These are phyloP conservation scores for Grantiella picta DNA, from an alignment of 2,113 vertebrate genomes.

Conservation along the genomic window DNA sequence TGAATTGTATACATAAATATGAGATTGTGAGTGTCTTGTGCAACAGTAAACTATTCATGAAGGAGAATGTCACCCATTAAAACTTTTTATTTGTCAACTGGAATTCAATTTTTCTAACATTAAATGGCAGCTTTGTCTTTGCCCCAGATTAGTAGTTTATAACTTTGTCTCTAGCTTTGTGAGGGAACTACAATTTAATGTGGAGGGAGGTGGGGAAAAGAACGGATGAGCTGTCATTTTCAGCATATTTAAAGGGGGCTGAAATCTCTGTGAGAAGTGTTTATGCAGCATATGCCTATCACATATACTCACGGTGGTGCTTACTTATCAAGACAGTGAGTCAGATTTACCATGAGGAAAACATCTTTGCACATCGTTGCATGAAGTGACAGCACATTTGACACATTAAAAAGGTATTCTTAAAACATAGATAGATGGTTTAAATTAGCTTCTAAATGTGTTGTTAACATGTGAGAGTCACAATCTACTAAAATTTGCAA, in stretches of 20 bases:
- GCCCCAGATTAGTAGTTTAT: neutral
- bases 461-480: neutral
- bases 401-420: slow-evolving; percentile 16
- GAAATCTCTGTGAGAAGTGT: slow-evolving; percentile 3
- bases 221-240: slow-evolving; percentile 1
- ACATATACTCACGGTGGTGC: neutral
- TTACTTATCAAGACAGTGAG: slow-evolving; percentile 19
- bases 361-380: neutral
- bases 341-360: slow-evolving; percentile 33
- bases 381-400: neutral
- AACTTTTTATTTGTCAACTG: neutral
- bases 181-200: neutral
- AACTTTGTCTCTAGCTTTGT: neutral
- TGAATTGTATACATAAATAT: neutral
- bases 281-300: slow-evolving; percentile 16
- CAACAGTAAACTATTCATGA: neutral
- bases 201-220: neutral
- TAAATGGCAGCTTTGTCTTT: neutral
- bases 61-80: neutral
- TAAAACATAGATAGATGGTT: neutral
- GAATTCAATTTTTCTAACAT: neutral
- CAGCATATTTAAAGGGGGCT: slow-evolving; percentile 37
- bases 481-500: neutral
- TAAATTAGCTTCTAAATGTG: neutral
- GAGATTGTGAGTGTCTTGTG: neutral